Conservation (phyloP, 1,140 invertebrate genomes). For the Penaeus vannamei region DNA sequence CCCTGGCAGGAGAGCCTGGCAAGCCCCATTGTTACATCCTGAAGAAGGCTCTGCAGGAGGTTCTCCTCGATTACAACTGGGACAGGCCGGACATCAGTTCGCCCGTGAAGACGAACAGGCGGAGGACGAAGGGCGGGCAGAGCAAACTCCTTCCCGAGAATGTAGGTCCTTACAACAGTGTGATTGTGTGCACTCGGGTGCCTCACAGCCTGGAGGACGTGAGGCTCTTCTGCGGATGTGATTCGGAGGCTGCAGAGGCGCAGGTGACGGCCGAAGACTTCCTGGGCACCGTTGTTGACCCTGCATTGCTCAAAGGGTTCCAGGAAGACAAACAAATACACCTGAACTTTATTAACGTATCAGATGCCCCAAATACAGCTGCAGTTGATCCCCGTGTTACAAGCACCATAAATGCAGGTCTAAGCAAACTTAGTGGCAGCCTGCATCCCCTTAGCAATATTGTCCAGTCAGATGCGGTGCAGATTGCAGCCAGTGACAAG, state of each 20-base stretch:
- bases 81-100: slow-evolving; percentile 65
- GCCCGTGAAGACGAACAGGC: slow-evolving; percentile 48
- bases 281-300: slow-evolving; percentile 35
- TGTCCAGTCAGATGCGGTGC: slow-evolving; percentile 10
- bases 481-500: not conserved
- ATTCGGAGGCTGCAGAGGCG: not conserved
- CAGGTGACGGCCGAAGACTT: slow-evolving; percentile 12
- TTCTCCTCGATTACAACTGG: slow-evolving; percentile 65
- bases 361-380: not conserved
- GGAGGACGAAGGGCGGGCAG: not conserved
- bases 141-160: slow-evolving; percentile 14
- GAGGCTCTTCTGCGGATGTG: slow-evolving; percentile 5
- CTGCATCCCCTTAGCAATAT: slow-evolving; percentile 40
- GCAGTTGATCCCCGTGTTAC: not conserved
- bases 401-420: slow-evolving; percentile 2
- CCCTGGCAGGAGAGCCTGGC: not conserved
- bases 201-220: slow-evolving; percentile 17
- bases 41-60: slow-evolving; percentile 65
- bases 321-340: slow-evolving; percentile 48
- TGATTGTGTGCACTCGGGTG: slow-evolving; percentile 61
- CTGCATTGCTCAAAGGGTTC: slow-evolving; percentile 40
- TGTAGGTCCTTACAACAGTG: slow-evolving; percentile 54
- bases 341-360: slow-evolving; percentile 30
- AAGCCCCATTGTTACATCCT: slow-evolving; percentile 60
- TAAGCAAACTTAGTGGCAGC: slow-evolving; percentile 39